Evolutionary conservation across 2,888 invertebrate genomes (phyloP).

Genomic region (Tenthredo distinguenda): DNA sequence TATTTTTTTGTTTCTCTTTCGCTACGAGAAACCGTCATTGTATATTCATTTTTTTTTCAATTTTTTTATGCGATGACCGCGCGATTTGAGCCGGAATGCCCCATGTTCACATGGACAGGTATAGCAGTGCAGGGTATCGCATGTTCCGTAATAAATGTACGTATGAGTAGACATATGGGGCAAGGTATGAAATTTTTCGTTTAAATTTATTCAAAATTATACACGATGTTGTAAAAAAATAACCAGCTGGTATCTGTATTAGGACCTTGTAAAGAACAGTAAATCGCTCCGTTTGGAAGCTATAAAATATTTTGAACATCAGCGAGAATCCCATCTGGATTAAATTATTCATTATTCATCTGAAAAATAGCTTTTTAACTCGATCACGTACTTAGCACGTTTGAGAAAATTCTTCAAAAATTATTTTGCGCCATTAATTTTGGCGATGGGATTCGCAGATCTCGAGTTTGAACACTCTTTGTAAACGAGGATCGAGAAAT

Average conservation of each 20-base stretch:
- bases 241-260: not conserved
- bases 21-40: too few relatives aligned
- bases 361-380: not conserved
- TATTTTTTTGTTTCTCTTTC: too few relatives aligned
- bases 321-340: not conserved
- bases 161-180: not conserved
- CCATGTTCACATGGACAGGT: too few relatives aligned
- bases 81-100: too few relatives aligned
- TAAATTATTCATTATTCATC: not conserved
- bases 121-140: not conserved
- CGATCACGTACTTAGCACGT: not conserved
- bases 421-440: not conserved
- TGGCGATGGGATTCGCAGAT: not conserved
- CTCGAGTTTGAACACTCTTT: not conserved
- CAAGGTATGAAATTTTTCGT: not conserved
- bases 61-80: too few relatives aligned
- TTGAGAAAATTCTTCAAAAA: not conserved
- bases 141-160: constrained; percentile 16
- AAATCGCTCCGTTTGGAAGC: not conserved
- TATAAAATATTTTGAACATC: not conserved
- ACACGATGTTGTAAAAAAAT: not conserved
- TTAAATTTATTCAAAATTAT: too few relatives aligned
- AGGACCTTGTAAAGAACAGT: not conserved
- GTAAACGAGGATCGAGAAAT: not conserved
- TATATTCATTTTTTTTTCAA: too few relatives aligned